Evolutionary conservation across 1,140 invertebrate species (phyloP), one percentile per base, ranked within the genome.

Genomic region (Drosophila miranda): DNA sequence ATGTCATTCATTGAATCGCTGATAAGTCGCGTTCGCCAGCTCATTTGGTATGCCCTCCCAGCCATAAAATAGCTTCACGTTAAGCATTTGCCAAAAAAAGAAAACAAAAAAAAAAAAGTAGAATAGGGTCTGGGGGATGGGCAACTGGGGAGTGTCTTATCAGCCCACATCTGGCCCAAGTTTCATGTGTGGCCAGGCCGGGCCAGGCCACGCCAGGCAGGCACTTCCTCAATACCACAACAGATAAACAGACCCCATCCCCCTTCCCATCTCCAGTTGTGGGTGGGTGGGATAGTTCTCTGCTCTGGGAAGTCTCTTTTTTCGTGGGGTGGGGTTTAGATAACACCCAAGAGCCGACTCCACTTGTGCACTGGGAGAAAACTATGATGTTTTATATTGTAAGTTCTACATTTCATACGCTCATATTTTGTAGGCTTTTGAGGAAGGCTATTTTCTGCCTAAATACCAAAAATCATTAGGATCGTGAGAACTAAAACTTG

Each of bases 181-280:
- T 64, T 80, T 46, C 52, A 71, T 67, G 50, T 57, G 57, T 49
- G 54, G 52, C 42, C 9, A 5, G 30, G 9, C 30, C 30, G 3
- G 64, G 56, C 23, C 23, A 5, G 23, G 5, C 23, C 69, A 34
- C 9, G 9, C 30, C 30, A 11, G 64, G 53, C 69, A 42, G 69
- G 60, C 80, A 80, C 77, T 83, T 83, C 80, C 80, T 86, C 69
- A 86, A 83, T 84, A 64, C 56, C 78, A 61, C 62, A 38, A 63
- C 80, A 86, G 81, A 84, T 86, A 84, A 84, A 77, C 62, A 48
- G 38, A 41, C 11, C 34, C 9, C 34, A 38, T 4, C 9, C 30
- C 9, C 34, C 34, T 13, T 38, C 1, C 11, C 34, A 13, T 38
- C 3, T 4, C 3, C 34, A 38, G 34, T 80, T 23, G 77, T 86